These are phyloP conservation scores for Drosophila serrata DNA, from an alignment of 1,140 invertebrate species.

Conservation along the genomic window DNA sequence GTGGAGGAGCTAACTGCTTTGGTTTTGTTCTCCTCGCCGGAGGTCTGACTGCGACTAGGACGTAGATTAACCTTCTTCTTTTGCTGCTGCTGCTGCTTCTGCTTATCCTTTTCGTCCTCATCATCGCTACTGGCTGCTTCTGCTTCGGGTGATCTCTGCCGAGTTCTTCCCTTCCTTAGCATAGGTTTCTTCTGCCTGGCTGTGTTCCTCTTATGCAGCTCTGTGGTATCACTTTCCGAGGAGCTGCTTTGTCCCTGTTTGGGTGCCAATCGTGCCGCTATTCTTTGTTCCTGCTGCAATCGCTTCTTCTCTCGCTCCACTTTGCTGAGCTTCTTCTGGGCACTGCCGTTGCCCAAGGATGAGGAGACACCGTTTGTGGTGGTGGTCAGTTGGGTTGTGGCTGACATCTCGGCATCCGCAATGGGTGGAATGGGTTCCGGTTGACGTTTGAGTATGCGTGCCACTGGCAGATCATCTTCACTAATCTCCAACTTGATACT, in stretches of 20 bases:
- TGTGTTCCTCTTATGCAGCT: constrained; percentile 69
- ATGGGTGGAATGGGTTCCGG: constrained; percentile 24
- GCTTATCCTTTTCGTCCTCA: constrained; percentile 13
- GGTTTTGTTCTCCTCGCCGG: constrained; percentile 34
- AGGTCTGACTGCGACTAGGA: constrained; percentile 19
- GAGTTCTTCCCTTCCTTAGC: constrained; percentile 59
- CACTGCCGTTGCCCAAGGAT: constrained; percentile 31
- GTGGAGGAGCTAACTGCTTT: constrained; percentile 1
- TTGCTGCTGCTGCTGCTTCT: constrained; percentile 12
- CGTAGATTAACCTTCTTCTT: constrained; percentile 9
- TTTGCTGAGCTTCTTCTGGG: constrained; percentile 79
- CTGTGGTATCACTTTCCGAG: constrained; percentile 79
- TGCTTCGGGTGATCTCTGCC: constrained; percentile 37
- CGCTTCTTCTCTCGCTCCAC: constrained; percentile 79
- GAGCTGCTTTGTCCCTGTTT: constrained; percentile 65
- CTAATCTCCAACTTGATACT: constrained; percentile 69
- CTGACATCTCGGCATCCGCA: constrained; percentile 55
- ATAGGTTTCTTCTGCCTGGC: constrained; percentile 75
- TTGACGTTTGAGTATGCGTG: constrained; percentile 62
- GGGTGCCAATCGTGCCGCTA: constrained; percentile 71
- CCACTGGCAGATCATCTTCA: constrained; percentile 73
- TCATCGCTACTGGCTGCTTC: constrained; percentile 4
- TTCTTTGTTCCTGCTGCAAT: constrained; percentile 71
- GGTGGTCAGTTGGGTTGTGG: constrained; percentile 60
- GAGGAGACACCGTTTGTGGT: constrained; percentile 59